Percentiles rank a stretch among this genome's conserved stretches.
Conservation (phyloP, 2,797 vertebrate genomes). For the Cyprinella venusta region DNA sequence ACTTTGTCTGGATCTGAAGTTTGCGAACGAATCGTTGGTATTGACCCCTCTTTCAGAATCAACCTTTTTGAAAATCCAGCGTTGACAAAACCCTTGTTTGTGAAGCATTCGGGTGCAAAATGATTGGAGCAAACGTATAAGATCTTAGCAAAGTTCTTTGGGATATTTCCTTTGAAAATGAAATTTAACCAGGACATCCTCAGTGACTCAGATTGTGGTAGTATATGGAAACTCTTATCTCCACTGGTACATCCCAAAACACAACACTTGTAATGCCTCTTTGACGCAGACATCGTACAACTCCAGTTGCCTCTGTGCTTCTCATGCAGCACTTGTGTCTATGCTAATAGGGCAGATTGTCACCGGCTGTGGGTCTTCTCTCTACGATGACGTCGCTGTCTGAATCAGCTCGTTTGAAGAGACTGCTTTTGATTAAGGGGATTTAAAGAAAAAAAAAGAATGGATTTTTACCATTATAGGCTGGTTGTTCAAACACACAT, state of each 20-base stretch:
- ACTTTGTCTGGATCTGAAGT: not conserved
- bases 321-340: not conserved
- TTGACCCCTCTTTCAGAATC: not conserved
- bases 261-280: not conserved
- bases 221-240: not conserved
- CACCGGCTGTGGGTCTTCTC: not conserved
- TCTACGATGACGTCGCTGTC: not conserved
- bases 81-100: not conserved
- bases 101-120: not conserved
- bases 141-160: not conserved
- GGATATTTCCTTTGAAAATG: not conserved
- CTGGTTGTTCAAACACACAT: not conserved
- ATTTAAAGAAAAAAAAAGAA: not conserved
- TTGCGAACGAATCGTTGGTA: not conserved
- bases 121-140: not conserved
- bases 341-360: not conserved
- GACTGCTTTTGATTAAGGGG: not conserved
- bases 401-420: not conserved
- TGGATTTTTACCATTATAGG: not conserved
- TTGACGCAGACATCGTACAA: not conserved
- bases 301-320: not conserved
- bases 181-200: not conserved
- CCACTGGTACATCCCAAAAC: not conserved
- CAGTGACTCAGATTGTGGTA: not conserved
- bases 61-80: constrained; percentile 1